Conservation (phyloP, 1,140 invertebrate genomes). For the Drosophila willistoni region DNA sequence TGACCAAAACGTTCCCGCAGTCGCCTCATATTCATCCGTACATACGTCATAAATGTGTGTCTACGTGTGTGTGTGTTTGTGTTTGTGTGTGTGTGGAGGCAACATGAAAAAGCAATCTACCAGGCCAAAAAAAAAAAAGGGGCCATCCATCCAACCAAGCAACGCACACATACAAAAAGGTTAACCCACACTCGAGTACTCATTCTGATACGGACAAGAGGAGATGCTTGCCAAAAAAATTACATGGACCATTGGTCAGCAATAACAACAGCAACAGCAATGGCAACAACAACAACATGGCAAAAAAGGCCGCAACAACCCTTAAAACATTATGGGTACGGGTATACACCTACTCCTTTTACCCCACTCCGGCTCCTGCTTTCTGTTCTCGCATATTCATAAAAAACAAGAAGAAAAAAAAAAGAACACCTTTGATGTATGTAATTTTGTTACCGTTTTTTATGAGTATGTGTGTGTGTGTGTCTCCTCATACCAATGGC, state of each 20-base stretch:
- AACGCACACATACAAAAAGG: constrained; percentile 33
- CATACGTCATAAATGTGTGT: constrained; percentile 74
- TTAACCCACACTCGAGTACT: constrained; percentile 55
- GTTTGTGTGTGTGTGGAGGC: not conserved
- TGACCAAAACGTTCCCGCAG: constrained; percentile 49
- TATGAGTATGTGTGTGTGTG: constrained; percentile 7
- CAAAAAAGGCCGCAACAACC: constrained; percentile 39
- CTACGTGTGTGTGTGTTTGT: not conserved
- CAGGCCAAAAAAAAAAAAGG: constrained; percentile 22
- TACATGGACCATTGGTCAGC: constrained; percentile 78
- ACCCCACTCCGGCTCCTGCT: constrained; percentile 6
- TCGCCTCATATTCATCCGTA: constrained; percentile 27
- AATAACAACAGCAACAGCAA: constrained; percentile 40
- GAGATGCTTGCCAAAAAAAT: constrained; percentile 77
- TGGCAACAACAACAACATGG: constrained; percentile 27
- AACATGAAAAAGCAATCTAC: constrained; percentile 68
- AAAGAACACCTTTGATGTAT: constrained; percentile 76
- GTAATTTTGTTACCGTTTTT: constrained; percentile 78
- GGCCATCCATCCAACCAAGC: constrained; percentile 12
- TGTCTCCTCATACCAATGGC: constrained; percentile 48
- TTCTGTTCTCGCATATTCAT: constrained; percentile 64
- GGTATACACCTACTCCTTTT: constrained; percentile 8
- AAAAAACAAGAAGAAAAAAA: constrained; percentile 21
- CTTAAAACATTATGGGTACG: constrained; percentile 46
- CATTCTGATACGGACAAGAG: constrained; percentile 47